Base-by-base conservation (phyloP, 2,888 invertebrate species). In the Hyles lineata region DNA sequence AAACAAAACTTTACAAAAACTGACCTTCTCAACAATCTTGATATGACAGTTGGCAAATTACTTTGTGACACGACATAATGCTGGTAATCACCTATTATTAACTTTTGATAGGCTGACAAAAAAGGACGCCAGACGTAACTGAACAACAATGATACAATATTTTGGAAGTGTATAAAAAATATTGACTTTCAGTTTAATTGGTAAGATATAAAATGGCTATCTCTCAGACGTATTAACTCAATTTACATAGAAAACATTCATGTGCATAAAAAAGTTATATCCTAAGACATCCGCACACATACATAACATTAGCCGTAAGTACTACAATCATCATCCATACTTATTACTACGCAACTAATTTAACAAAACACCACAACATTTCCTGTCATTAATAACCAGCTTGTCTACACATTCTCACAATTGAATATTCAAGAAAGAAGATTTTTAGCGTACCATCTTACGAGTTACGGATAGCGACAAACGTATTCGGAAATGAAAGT, bases 401-500 rank as follows among this genome's bases (percentile, higher is more conserved):
- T 29, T 17, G 29, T 8, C 25, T 70, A 32, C 55, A 29, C 52
- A 25, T 9, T 25, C n/a, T 43, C 35, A 67, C 43, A 69, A 52
- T 59, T 70, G 60, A 55, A 55, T 62, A 52, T 70, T 61, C 21
- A 52, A 61, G 52, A 21, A 70, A 62, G 35, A 35, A 73, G 35
- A 55, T 35, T 35, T 70, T 59, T 70, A 70, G 74, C 72, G 72
- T 63, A 60, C 71, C 70, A 71, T 61, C 50, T 43, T 43, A 15
- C 35, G 35, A 23, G n/a, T 70, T 50, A 52, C 25, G 43, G 61
- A 50, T 52, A 29, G 62, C 52, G 21, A 70, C 21, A 70, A 72
- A 63, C 70, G 69, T 73, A 74, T 77, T 77, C 76, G 76, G 75
- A 79, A 76, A 79, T 76, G 77, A 77, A 79, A 77, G 78, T 76